phyloP scores from a whole-genome alignment of 2,888 invertebrate species.

The Eilema caniola region DNA sequence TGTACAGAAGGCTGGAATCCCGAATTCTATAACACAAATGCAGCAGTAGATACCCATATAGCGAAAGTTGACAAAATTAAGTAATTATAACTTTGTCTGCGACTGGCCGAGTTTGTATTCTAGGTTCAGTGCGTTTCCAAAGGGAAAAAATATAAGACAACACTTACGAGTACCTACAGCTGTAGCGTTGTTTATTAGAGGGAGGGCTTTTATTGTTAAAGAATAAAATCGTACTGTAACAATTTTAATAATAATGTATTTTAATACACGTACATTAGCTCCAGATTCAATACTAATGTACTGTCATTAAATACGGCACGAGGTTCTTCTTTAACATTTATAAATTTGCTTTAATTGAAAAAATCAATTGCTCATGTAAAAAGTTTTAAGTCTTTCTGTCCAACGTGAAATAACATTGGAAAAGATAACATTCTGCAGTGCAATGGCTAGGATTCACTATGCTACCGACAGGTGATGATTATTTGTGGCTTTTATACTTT shows the following conservation, averaged over 20 bases:
- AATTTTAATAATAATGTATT: not conserved
- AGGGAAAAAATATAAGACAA: not conserved
- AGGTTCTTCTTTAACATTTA: too few relatives aligned
- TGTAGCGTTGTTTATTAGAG: not conserved
- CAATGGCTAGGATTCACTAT: too few relatives aligned
- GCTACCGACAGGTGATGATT: too few relatives aligned
- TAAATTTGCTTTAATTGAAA: too few relatives aligned
- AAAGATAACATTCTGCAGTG: too few relatives aligned
- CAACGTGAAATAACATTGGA: too few relatives aligned
- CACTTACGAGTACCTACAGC: not conserved
- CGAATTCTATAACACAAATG: not conserved
- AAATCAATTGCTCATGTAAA: too few relatives aligned
- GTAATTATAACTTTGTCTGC: constrained; percentile 4
- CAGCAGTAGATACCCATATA: not conserved
- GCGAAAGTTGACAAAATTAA: not conserved
- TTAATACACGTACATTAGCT: too few relatives aligned
- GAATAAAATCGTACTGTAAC: not conserved
- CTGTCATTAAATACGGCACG: too few relatives aligned
- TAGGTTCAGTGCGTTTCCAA: not conserved
- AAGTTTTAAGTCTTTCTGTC: too few relatives aligned
- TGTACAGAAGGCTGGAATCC: not conserved
- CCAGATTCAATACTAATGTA: too few relatives aligned
- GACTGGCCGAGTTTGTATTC: not conserved
- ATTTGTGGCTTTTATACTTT: not conserved
- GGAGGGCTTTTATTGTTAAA: not conserved